Base-by-base conservation (phyloP, 2,888 invertebrate species). In the Drosophila tripunctata region DNA sequence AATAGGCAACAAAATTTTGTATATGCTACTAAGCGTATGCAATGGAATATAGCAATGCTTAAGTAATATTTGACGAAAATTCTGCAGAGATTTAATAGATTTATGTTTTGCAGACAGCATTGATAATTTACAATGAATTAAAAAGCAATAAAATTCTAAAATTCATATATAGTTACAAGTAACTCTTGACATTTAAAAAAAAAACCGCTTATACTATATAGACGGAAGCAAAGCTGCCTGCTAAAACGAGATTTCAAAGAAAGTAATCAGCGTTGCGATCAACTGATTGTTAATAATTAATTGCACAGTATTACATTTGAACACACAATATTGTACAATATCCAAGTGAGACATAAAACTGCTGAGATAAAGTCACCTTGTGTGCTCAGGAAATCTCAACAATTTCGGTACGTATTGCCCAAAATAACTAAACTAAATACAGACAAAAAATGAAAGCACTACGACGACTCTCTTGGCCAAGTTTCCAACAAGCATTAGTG, bases 351-450 rank as follows among this genome's bases (percentile, higher is more conserved):
- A 55, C 50, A 57, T 47, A 21, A 60, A 70, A 70, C n/a, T 56
- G 55, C 43, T 40, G 38, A 47, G 55, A 67, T 65, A 61, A 60
- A 60, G 74, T 57, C 74, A 57, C 47, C 55, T 54, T 58, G 55
- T 27, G 48, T 22, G 43, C 60, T 51, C 43, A 30, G 10, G 44
- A 35, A 54, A 52, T 58, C 51, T 44, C 51, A 51, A 19, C 38
- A 15, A 48, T 43, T 52, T n/a, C n/a, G 35, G 19, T 56, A 30
- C 30, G 31, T 24, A 31, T 15, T 54, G 5, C 50, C 33, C 12
- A 58, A 65, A 70, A 51, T 41, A 69, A 65, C 21, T 7, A 35
- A n/a, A 35, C 22, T 45, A 58, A 58, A 50, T 54, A 33, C 40
- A 64, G 44, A 40, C 24, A 48, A 62, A 54, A 50, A 31, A 44